Evolutionary conservation across 2,888 invertebrate species (phyloP), one percentile per base, ranked within the genome.

Genomic region (Actias luna): DNA sequence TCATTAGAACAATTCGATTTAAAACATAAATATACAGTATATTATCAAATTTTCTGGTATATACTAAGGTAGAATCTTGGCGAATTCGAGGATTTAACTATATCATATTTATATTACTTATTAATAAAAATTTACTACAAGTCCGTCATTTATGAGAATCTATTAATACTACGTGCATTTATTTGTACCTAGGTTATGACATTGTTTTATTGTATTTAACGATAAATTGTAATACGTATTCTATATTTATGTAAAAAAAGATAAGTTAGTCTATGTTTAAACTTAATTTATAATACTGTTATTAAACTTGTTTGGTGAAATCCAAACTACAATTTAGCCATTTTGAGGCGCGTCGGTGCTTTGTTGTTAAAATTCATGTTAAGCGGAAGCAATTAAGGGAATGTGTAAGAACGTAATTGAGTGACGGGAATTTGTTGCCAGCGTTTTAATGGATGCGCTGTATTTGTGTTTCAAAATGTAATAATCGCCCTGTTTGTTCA

Each of bases 361-460:
- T 87, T 88, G 85, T 85, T 87, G 88, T 86, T 85, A 84, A 88
- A 89, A 89, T 88, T 88, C 85, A 85, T 83, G 82, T 85, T 87
- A 86, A 89, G 81, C 85, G 88, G 86, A 87, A 89, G 87, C 87
- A 90, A 89, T 90, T 89, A 89, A 83, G 84, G 79, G 79, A 80
- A 89, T 86, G 85, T 88, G 83, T 87, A 88, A 87, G 84, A 82
- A 85, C 84, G 85, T 88, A 87, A 88, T 88, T 83, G 84, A 87
- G 85, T 88, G 88, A 87, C 82, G 84, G 80, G 85, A 88, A 88
- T 87, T 89, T 85, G 85, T 86, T 84, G 83, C 76, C 76, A 82
- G 80, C 82, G 80, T 83, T 85, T 84, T 85, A 88, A 88, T 84
- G 83, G 85, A 81, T 75, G 77, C 73, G 39, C 76, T 77, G 77